Conservation (phyloP, 2,797 vertebrate species). For the Ataeniobius toweri region DNA sequence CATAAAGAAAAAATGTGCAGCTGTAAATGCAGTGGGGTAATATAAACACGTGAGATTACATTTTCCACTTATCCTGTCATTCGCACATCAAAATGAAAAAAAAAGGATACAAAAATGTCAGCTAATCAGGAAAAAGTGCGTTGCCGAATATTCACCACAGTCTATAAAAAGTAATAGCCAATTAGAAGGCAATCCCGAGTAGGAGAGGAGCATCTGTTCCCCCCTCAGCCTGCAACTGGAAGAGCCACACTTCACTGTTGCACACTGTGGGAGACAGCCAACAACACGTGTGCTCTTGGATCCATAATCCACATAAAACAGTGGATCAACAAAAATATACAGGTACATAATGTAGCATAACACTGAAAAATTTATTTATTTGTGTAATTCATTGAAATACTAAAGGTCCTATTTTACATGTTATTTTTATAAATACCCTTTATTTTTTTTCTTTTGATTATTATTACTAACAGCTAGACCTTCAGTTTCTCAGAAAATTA, state of each 20-base stretch:
- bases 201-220: slow-evolving; percentile 72
- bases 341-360: background rate
- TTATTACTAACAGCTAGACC: background rate
- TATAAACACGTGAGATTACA: slow-evolving; percentile 12
- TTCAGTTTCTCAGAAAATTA: background rate
- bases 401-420: background rate
- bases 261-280: slow-evolving; percentile 35
- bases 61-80: slow-evolving; percentile 38
- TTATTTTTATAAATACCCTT: background rate
- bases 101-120: slow-evolving; percentile 60
- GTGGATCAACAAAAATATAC: slow-evolving; percentile 17
- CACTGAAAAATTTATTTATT: background rate
- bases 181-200: slow-evolving; percentile 76
- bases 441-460: background rate
- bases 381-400: background rate
- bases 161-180: slow-evolving; percentile 80
- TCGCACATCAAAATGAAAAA: slow-evolving; percentile 37
- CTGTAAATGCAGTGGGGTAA: slow-evolving; percentile 14
- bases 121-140: slow-evolving; percentile 66
- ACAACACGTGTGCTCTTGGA: slow-evolving; percentile 27
- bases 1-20: slow-evolving; percentile 47
- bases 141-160: slow-evolving; percentile 65
- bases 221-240: slow-evolving; percentile 50
- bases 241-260: slow-evolving; percentile 50
- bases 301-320: slow-evolving; percentile 11